Base-by-base conservation (phyloP, 2,113 vertebrate genomes). In the Platichthys flesus region DNA sequence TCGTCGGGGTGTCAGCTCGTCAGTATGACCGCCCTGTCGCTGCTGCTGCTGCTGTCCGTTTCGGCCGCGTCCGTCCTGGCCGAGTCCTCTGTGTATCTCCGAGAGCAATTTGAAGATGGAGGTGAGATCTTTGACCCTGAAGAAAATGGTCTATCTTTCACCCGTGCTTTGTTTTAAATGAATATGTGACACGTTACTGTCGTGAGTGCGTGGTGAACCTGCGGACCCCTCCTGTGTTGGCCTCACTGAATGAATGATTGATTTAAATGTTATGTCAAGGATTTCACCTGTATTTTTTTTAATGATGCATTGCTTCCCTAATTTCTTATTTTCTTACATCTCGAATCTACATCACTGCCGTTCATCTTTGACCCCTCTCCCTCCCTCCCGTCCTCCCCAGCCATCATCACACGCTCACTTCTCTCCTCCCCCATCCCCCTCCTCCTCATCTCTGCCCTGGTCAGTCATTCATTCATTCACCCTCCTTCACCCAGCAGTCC, bases 61-160 rank as follows among this genome's bases (percentile, higher is more conserved):
- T 88, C 81, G 64, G 74, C 90, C 62, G 83, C 89, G 26, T 89
- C 89, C 57, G 82, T 73, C 3, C 83, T 90, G 45, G 92, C 93
- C 78, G 94, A 94, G 28, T 88, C 94, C 15, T 13, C 86, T 54
- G 85, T 93, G 74, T 94, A 95, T 91, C 88, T 96, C 65, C 93
- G 93, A 67, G 95, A 97, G 78, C 93, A 95, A 78, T 97, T 95
- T 87, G 93, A 96, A 85, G 96, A 96, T 72, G 93, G 89, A 31
- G 95, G 96, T 96, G 94, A 96, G 94, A 37, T 63, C 28, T 8
- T 31, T 24, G 0, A 13, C 24, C 0, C 12, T 13, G 7, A 4
- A 35, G 37, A 13, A 15, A 2, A n/a, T 2, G 1, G n/a, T 31
- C 0, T 10, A 20, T 9, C 5, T n/a, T 9, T 54, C 8, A 8